These are phyloP conservation scores for Achroia grisella DNA, from an alignment of 1,140 invertebrate genomes.

Conservation along the genomic window DNA sequence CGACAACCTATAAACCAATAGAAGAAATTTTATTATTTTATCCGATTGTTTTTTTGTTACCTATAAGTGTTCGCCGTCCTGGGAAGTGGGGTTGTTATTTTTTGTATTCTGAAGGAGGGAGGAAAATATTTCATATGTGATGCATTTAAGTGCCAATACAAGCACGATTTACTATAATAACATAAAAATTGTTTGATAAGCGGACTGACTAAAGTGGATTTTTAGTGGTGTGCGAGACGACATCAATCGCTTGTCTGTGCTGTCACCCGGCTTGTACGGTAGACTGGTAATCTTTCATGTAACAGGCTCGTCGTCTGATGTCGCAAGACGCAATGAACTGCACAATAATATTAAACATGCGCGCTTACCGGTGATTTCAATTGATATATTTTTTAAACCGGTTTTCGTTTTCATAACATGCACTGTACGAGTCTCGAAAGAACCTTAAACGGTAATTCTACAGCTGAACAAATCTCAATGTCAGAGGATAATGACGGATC, in stretches of 20 bases:
- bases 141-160: constrained; percentile 6
- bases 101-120: too few relatives aligned
- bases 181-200: constrained; percentile 4
- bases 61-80: too few relatives aligned
- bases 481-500: neutral
- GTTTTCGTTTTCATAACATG: constrained; percentile 65
- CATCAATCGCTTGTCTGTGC: too few relatives aligned
- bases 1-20: too few relatives aligned
- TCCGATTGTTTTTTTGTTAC: too few relatives aligned
- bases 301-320: constrained; percentile 34
- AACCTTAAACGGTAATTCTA: constrained; percentile 1
- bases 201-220: constrained; percentile 17
- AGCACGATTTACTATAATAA: constrained; percentile 6
- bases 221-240: too few relatives aligned
- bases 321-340: constrained; percentile 36
- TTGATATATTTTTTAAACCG: constrained; percentile 67
- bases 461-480: constrained; percentile 3
- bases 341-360: constrained; percentile 64
- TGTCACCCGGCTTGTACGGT: neutral
- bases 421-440: constrained; percentile 25
- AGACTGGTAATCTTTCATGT: constrained; percentile 33
- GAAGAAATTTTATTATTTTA: too few relatives aligned
- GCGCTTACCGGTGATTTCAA: constrained; percentile 46
- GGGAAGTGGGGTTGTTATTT: too few relatives aligned
- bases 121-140: neutral